Conservation (phyloP, 2,113 vertebrate genomes). For the Leucosticte australis region DNA sequence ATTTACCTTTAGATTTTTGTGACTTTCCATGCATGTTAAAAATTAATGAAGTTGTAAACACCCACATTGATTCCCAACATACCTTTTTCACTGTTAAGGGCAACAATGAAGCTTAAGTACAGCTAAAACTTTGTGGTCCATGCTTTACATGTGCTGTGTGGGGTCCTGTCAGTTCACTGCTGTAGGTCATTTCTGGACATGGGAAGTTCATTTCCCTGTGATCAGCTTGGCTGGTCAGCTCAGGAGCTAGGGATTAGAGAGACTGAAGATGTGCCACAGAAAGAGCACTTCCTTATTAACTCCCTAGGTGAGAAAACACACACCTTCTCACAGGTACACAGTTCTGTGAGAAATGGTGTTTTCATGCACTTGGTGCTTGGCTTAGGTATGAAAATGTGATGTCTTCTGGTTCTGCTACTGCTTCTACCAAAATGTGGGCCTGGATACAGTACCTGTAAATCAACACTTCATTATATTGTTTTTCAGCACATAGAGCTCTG, state of each 20-base stretch:
- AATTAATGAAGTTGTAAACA: not conserved
- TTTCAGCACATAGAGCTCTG: slow-evolving; percentile 78
- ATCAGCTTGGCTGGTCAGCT: not conserved
- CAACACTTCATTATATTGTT: slow-evolving; percentile 3
- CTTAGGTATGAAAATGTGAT: fast-evolving
- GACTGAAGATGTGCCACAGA: not conserved
- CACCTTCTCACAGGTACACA: not conserved
- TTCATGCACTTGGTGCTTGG: not conserved
- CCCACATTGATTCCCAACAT: not conserved
- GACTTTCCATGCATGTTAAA: not conserved
- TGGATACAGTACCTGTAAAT: not conserved
- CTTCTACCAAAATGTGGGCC: not conserved
- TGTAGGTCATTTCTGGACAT: not conserved
- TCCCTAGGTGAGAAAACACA: not conserved
- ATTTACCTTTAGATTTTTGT: not conserved
- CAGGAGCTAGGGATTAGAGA: not conserved
- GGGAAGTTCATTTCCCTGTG: not conserved
- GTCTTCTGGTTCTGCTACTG: not conserved
- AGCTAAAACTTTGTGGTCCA: not conserved
- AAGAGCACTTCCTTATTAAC: not conserved
- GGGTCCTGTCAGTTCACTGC: not conserved
- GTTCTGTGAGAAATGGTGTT: not conserved
- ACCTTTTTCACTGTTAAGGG: not conserved
- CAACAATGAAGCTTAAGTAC: not conserved
- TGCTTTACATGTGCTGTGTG: fast-evolving